A percentile compares a stretch with the other conserved stretches of the same genome.
Conservation (phyloP, 2,113 vertebrate species). For the Equus quagga region DNA sequence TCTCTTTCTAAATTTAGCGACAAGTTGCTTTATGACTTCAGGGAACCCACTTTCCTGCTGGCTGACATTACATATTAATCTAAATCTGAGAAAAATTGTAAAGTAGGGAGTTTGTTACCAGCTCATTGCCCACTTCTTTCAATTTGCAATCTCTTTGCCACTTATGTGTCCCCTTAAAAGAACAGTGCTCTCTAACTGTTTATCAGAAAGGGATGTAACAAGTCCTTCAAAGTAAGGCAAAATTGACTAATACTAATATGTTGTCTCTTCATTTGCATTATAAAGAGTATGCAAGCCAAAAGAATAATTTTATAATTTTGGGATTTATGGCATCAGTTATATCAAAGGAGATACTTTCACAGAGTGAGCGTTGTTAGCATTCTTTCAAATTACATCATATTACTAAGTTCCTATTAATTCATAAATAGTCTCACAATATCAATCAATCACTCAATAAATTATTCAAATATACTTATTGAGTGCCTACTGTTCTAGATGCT, state of each 20-base stretch:
- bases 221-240: neutral
- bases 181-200: neutral
- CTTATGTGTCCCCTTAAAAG: neutral
- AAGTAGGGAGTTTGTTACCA: neutral
- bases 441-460: neutral
- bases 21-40: neutral
- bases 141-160: neutral
- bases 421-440: neutral
- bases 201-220: neutral
- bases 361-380: neutral
- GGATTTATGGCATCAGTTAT: neutral
- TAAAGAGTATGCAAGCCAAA: neutral
- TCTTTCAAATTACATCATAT: neutral
- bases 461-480: neutral
- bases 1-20: neutral
- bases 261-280: neutral
- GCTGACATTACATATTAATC: neutral
- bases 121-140: neutral
- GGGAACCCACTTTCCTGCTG: neutral
- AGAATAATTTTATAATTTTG: neutral
- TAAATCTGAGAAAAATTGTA: neutral
- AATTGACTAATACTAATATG: neutral
- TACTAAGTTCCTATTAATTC: neutral
- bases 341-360: neutral
- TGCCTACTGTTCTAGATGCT: too few species aligned